Percentiles rank a stretch among this genome's conserved stretches.
Evolutionary conservation across 2,113 vertebrate species (phyloP).

Genomic region (Istiophorus platypterus): DNA sequence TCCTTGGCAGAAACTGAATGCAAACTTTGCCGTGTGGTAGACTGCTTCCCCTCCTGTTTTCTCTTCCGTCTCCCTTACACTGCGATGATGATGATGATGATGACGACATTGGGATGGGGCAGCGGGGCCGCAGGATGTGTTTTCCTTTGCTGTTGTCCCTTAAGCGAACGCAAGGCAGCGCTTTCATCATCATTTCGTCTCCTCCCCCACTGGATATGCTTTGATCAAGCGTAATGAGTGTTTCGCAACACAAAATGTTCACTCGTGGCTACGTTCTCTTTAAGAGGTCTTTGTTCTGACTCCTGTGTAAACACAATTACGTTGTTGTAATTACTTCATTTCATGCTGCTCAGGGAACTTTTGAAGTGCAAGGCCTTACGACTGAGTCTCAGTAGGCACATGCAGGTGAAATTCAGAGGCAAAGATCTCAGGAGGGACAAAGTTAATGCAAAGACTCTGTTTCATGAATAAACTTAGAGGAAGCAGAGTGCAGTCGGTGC

Average conservation of each 20-base stretch:
- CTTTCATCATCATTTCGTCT: slow-evolving; percentile 66
- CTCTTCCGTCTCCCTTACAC: neutral
- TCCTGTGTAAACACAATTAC: slow-evolving; percentile 60
- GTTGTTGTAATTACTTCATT: slow-evolving; percentile 61
- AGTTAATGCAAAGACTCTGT: neutral
- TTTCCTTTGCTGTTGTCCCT: slow-evolving; percentile 48
- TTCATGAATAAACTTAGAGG: neutral
- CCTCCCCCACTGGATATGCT: slow-evolving; percentile 55
- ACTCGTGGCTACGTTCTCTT: slow-evolving; percentile 38
- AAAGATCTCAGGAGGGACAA: slow-evolving; percentile 4
- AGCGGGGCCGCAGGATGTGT: neutral
- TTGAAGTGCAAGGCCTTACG: slow-evolving; percentile 44
- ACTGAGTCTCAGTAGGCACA: neutral
- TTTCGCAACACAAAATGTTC: slow-evolving; percentile 49
- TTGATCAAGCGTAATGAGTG: slow-evolving; percentile 68
- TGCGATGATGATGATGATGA: slow-evolving; percentile 32
- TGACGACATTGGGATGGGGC: slow-evolving; percentile 45
- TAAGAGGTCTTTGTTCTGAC: slow-evolving; percentile 69
- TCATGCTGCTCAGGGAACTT: slow-evolving; percentile 57
- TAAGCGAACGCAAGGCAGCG: slow-evolving; percentile 29
- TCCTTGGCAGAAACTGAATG: neutral
- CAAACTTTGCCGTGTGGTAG: slow-evolving; percentile 6
- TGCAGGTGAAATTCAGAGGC: slow-evolving; percentile 28
- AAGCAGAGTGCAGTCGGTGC: neutral
- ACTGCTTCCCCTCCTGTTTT: neutral